Evolutionary conservation across 2,797 vertebrate genomes (phyloP).

Genomic region (Poeciliopsis paucimaculata): DNA sequence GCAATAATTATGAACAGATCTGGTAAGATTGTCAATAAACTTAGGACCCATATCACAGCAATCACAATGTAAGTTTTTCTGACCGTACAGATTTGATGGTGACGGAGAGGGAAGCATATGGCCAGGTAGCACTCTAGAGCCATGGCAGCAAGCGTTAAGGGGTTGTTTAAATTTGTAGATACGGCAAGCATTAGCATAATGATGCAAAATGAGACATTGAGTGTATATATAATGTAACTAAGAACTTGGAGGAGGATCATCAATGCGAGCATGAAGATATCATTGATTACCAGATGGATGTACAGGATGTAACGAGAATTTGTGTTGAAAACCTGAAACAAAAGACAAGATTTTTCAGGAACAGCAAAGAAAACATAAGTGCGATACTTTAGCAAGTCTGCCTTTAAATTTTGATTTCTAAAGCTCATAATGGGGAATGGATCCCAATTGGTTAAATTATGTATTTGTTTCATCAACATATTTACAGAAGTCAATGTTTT

Average conservation of each 20-base stretch:
- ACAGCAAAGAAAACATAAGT: background rate
- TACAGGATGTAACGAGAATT: constrained; percentile 75
- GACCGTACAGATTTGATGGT: constrained; percentile 68
- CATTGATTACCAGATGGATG: constrained; percentile 73
- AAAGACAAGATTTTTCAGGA: background rate
- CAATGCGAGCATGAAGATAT: constrained; percentile 67
- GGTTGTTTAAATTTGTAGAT: constrained; percentile 53
- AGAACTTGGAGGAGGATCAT: constrained; percentile 57
- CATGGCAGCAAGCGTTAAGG: constrained; percentile 71
- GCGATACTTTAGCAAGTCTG: background rate
- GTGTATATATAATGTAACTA: constrained; percentile 50
- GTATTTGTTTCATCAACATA: background rate
- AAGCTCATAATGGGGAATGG: background rate
- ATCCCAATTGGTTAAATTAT: background rate
- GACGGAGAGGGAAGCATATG: constrained; percentile 70
- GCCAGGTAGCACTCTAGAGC: constrained; percentile 72
- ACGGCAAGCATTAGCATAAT: constrained; percentile 43
- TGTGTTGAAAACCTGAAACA: constrained; percentile 41
- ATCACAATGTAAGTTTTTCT: constrained; percentile 56
- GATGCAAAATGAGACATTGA: constrained; percentile 62
- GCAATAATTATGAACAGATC: constrained; percentile 53
- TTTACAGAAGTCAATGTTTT: background rate
- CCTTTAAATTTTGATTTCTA: background rate
- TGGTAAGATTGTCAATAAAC: constrained; percentile 39
- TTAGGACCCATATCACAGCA: constrained; percentile 58